Conservation (phyloP, 2,113 vertebrate genomes). For the Ceuthmochares aereus region DNA sequence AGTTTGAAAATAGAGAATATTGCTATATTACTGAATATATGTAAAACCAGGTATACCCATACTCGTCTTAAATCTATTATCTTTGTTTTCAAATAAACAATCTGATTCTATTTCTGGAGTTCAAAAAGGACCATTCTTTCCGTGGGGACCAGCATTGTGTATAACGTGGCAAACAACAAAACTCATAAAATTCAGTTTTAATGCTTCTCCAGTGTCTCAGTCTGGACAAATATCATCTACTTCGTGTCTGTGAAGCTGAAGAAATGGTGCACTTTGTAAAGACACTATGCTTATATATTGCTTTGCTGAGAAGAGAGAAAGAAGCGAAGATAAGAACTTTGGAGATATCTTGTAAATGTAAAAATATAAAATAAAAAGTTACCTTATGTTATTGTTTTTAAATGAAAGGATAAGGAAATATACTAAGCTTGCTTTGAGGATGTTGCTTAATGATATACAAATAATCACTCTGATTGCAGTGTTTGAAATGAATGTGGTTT, state of each 20-base stretch:
- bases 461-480: neutral
- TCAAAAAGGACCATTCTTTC: neutral
- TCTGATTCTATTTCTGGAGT: neutral
- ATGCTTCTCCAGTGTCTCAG: neutral
- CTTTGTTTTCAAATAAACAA: neutral
- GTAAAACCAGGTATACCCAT: neutral
- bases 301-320: conserved; percentile 1
- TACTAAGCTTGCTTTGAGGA: neutral
- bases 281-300: neutral
- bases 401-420: neutral
- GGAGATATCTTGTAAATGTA: neutral
- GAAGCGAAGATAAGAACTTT: neutral
- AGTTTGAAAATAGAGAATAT: neutral
- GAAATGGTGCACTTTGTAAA: conserved; percentile 14
- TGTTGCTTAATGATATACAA: conserved; percentile 27
- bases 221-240: neutral
- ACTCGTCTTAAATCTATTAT: neutral
- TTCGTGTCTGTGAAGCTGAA: neutral
- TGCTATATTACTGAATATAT: neutral
- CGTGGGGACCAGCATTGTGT: neutral
- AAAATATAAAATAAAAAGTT: neutral
- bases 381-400: neutral
- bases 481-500: conserved; percentile 42
- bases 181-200: neutral
- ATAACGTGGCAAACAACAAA: neutral